Evolutionary conservation across 2,797 vertebrate species (phyloP), one percentile per base, ranked within the genome.

Genomic region (Staurois parvus): DNA sequence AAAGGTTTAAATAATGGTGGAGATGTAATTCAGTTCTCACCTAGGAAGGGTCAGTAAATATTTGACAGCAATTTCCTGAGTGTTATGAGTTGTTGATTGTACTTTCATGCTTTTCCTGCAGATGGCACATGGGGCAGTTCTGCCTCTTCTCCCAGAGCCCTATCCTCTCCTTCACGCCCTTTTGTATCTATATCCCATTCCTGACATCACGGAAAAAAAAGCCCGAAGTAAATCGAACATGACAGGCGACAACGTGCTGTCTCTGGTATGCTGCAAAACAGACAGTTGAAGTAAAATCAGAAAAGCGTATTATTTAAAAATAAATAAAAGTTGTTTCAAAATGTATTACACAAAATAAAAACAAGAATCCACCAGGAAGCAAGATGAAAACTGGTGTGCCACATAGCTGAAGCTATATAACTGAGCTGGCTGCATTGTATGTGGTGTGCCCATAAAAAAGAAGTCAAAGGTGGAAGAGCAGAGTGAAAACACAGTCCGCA

Each of bases 171-270:
- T 40, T n/a, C 59, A 29, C 45, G 32, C 32, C 8, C 73, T 26
- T 26, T 28, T 81, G 13, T 40, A 85, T 79, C 52, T 72, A 24
- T 30, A 30, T 70, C 80, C 64, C 1, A 62, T 72, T 28, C 66
- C 21, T 86, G 74, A 83, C 80, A 86, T 86, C 79, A 83, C 76
- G 85, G 80, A 86, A 86, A 86, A 81, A 59, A 21, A 15, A 48
- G 42, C 32, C 45, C 64, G 34, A 64, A 78, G 32, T 78, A 68
- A 78, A 82, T 82, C 42, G 30, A 78, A 72, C 69, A 45, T 66
- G 69, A 72, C 74, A 56, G 80, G 13, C 29, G 32, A 70, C 34
- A 34, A 29, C 6, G 26, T 45, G 64, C 19, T 30, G 72, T 28
- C 59, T 70, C 11, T 70, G 45, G 64, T 29, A 67, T 30, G 29